Conservation (phyloP, 2,888 invertebrate genomes). For the Biston stratarius region DNA sequence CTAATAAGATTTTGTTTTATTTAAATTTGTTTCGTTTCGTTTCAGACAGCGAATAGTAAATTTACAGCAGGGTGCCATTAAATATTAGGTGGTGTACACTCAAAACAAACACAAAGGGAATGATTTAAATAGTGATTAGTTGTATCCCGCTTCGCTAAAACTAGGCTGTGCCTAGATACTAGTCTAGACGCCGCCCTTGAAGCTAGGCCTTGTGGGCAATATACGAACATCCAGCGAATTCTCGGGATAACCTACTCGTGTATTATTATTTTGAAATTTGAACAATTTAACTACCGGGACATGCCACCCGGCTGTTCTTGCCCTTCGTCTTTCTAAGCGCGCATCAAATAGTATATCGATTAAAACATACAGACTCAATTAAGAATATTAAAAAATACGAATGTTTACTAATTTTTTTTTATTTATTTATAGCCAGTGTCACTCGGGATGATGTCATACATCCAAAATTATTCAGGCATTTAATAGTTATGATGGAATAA, state of each 20-base stretch:
- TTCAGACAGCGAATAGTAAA: not conserved
- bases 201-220: conserved; percentile 31
- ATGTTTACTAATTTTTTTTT: no score
- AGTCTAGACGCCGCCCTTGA: conserved; percentile 65
- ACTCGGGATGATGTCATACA: no score
- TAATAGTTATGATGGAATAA: no score
- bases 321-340: not conserved
- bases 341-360: no score
- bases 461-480: no score
- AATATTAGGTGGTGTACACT: not conserved
- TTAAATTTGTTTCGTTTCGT: not conserved
- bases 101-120: conserved; percentile 6
- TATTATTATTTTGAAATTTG: not conserved
- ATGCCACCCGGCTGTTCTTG: not conserved
- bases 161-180: conserved; percentile 14
- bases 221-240: conserved; percentile 40
- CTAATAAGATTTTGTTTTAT: not conserved
- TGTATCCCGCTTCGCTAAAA: conserved; percentile 7
- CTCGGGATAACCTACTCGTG: conserved; percentile 9
- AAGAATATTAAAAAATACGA: no score
- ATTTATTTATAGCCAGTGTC: no score
- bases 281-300: not conserved
- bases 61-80: not conserved
- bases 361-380: no score
- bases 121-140: conserved; percentile 50